phyloP scores from a whole-genome alignment of 2,113 vertebrate genomes.

The Leuciscus idus region DNA sequence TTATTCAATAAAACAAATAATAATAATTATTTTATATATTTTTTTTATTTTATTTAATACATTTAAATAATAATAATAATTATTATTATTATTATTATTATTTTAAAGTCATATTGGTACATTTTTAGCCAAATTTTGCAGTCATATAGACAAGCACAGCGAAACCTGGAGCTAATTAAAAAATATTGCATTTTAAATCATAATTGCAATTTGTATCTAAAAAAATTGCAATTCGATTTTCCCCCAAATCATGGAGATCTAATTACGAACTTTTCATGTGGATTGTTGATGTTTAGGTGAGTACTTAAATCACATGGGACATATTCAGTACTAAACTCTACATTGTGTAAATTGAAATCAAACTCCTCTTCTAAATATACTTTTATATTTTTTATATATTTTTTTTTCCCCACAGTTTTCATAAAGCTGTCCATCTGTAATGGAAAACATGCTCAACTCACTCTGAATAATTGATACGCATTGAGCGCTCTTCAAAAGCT shows the following conservation, averaged over 20 bases:
- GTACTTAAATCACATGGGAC: neutral
- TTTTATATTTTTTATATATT: neutral
- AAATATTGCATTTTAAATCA: neutral
- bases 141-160: neutral
- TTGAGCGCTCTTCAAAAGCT: neutral
- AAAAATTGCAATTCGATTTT: neutral
- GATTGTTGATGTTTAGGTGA: neutral
- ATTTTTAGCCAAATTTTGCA: neutral
- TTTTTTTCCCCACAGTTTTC: neutral
- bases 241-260: neutral
- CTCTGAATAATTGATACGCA: slow-evolving; percentile 36
- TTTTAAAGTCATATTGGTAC: neutral
- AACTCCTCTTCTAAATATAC: neutral
- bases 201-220: neutral
- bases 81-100: no score
- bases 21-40: neutral
- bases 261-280: neutral
- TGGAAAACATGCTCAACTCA: neutral
- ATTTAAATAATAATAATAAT: neutral
- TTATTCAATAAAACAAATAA: neutral
- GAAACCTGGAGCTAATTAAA: neutral
- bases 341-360: neutral
- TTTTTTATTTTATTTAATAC: no score
- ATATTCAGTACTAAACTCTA: neutral
- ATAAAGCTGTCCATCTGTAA: neutral